A percentile compares a stretch with the other conserved stretches of the same genome.
phyloP scores from a whole-genome alignment of 2,113 vertebrate species.

The Eurypyga helias region DNA sequence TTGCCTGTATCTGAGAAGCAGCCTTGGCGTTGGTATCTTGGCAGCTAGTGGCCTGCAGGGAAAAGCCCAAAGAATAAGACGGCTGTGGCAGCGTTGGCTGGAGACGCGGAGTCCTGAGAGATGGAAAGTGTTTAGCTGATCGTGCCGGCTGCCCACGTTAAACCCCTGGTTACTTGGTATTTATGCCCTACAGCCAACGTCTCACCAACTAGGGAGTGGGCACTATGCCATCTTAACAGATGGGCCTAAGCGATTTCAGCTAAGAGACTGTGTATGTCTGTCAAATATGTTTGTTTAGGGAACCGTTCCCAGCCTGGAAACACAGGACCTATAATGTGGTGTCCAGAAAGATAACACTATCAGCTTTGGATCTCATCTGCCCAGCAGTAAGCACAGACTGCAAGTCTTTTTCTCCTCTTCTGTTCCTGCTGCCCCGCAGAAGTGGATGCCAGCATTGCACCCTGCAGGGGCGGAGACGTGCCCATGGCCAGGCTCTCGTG shows the following conservation, averaged over 20 bases:
- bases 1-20: not conserved
- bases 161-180: not conserved
- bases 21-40: not conserved
- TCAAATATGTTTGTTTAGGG: not conserved
- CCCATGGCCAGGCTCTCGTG: not conserved
- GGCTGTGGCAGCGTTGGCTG: not conserved
- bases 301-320: not conserved
- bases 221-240: not conserved
- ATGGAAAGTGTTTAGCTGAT: not conserved
- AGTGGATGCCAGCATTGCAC: not conserved
- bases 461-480: fast-evolving
- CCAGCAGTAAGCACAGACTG: not conserved
- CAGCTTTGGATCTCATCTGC: not conserved
- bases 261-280: not conserved
- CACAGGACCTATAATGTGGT: not conserved
- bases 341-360: not conserved
- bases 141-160: not conserved
- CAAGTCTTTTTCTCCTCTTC: not conserved
- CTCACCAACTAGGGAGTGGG: not conserved
- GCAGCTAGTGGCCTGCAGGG: not conserved
- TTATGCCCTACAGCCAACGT: not conserved
- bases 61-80: not conserved
- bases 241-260: not conserved
- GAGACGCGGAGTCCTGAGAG: not conserved
- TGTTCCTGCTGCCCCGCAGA: fast-evolving